Evolutionary conservation across 2,797 vertebrate species (phyloP).

Genomic region (Semaprochilodus insignis): DNA sequence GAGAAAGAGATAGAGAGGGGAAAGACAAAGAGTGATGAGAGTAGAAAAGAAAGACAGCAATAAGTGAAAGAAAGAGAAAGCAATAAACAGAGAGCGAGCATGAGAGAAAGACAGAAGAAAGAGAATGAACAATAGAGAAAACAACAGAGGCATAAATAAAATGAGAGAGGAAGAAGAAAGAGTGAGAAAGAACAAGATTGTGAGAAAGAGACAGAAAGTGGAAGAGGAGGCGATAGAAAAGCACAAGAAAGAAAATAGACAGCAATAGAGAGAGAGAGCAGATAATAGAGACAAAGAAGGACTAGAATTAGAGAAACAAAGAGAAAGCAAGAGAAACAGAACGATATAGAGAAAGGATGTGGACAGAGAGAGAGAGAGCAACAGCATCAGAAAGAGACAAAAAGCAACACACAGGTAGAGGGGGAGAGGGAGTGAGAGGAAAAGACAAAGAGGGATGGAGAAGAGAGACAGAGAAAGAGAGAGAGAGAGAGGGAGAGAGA

Average conservation of each 20-base stretch:
- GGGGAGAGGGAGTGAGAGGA: not conserved
- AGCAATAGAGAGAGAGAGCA: not conserved
- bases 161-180: not conserved
- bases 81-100: not conserved
- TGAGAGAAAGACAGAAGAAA: not conserved
- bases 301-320: not conserved
- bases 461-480: not conserved
- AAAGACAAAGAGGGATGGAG: not conserved
- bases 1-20: not conserved
- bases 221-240: too few species aligned
- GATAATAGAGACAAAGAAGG: not conserved
- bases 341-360: not conserved
- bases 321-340: not conserved
- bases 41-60: not conserved
- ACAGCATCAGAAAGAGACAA: conserved; percentile 34
- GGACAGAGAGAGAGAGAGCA: conserved; percentile 6
- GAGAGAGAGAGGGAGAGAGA: not conserved
- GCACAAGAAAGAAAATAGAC: not conserved
- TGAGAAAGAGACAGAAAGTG: not conserved
- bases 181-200: not conserved
- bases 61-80: conserved; percentile 40
- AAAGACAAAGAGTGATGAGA: not conserved
- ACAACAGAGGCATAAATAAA: not conserved
- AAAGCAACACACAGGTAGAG: not conserved
- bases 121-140: not conserved